Evolutionary conservation across 2,797 vertebrate genomes (phyloP).

Genomic region (Pangasius djambal): DNA sequence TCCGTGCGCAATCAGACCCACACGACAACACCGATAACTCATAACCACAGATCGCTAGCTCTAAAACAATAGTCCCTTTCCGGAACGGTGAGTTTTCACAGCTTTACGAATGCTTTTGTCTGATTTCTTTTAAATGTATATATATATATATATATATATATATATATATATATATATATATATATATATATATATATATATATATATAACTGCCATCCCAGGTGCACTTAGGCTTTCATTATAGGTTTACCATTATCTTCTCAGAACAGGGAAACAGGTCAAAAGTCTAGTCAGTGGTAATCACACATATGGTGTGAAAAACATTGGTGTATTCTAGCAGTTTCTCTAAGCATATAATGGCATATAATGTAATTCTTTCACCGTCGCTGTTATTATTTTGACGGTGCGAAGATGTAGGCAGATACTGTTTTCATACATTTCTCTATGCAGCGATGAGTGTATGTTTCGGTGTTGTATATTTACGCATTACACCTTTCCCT

Average conservation of each 20-base stretch:
- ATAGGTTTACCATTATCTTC: background rate
- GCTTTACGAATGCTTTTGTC: background rate
- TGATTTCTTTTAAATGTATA: background rate
- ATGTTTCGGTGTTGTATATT: background rate
- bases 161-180: too few relatives aligned
- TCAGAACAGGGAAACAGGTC: background rate
- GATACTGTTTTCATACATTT: background rate
- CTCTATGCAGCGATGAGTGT: background rate
- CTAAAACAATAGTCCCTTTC: background rate
- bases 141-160: too few relatives aligned
- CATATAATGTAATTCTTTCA: background rate
- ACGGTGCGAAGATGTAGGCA: background rate
- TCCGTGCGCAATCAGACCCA: background rate
- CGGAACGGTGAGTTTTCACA: background rate
- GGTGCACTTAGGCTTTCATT: background rate
- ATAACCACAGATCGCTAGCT: background rate
- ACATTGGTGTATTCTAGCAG: background rate
- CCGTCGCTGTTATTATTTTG: background rate
- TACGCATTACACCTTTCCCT: constrained; percentile 16
- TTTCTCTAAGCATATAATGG: background rate
- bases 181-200: too few relatives aligned
- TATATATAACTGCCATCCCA: background rate
- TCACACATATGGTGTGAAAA: background rate
- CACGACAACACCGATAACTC: background rate
- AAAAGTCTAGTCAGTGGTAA: background rate